phyloP scores from a whole-genome alignment of 2,797 vertebrate genomes.

The Chanos chanos region DNA sequence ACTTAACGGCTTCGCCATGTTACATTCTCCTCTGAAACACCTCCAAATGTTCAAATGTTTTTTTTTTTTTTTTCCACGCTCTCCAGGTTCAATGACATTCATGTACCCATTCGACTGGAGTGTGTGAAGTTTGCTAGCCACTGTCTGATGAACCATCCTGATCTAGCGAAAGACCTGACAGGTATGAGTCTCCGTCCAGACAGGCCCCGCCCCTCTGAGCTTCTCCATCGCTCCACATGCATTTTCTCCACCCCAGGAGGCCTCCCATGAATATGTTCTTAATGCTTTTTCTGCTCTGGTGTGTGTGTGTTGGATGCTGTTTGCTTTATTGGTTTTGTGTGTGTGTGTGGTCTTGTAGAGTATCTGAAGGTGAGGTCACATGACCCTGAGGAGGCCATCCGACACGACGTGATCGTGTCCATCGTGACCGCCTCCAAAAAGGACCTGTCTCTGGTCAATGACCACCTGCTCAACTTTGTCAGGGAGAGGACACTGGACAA shows the following conservation, averaged over 20 bases:
- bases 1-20: no score
- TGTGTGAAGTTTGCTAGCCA: conserved; percentile 99
- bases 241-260: no score
- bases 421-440: conserved; percentile 98
- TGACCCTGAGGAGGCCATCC: conserved; percentile 96
- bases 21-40: neutral
- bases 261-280: no score
- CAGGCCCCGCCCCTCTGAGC: no score
- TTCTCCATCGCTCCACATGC: no score
- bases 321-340: no score
- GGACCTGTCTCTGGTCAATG: conserved; percentile 92
- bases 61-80: neutral
- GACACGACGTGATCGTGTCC: conserved; percentile 96
- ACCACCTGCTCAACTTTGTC: conserved; percentile 93
- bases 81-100: conserved; percentile 95
- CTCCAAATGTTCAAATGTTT: neutral
- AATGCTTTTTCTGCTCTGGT: neutral
- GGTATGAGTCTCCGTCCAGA: conserved; percentile 76
- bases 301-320: neutral
- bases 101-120: conserved; percentile 94
- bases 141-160: conserved; percentile 97
- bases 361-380: conserved; percentile 94
- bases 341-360: conserved; percentile 76
- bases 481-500: conserved; percentile 96
- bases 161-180: conserved; percentile 97